Evolutionary conservation across 2,888 invertebrate genomes (phyloP).

Genomic region (Cryptophagus acutangulus): DNA sequence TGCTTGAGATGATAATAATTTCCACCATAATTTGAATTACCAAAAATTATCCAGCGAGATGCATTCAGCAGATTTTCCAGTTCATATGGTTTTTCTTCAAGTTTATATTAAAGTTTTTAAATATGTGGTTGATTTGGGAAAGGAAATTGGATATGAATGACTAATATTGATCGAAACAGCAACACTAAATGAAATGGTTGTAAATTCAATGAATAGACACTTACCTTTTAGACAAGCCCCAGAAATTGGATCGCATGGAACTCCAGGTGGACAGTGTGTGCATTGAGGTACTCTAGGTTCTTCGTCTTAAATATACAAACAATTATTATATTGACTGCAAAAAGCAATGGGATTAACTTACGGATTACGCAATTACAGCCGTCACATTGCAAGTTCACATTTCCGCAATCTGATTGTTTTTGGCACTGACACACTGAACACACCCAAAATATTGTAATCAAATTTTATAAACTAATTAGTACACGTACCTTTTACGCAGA

Average conservation of each 20-base stretch:
- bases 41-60: conserved; percentile 16
- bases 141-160: conserved; percentile 1
- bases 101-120: conserved; percentile 18
- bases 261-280: conserved; percentile 73
- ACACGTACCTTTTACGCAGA: conserved; percentile 75
- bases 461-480: conserved; percentile 7
- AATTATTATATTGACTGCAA: neutral
- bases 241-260: conserved; percentile 71
- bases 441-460: conserved; percentile 17
- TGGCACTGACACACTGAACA: conserved; percentile 66
- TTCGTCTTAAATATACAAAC: conserved; percentile 23
- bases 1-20: conserved; percentile 14
- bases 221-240: conserved; percentile 82
- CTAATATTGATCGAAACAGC: conserved; percentile 40
- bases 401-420: conserved; percentile 61
- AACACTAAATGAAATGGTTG: conserved; percentile 34
- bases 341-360: conserved; percentile 47
- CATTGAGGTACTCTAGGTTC: conserved; percentile 49
- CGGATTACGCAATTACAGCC: conserved; percentile 65
- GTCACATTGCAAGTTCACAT: conserved; percentile 57
- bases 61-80: too few species aligned
- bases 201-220: conserved; percentile 33
- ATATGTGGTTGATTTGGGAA: conserved; percentile 1
- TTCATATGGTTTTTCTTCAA: conserved; percentile 30
- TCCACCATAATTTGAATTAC: conserved; percentile 11